Conservation (phyloP, 2,113 vertebrate genomes). For the Probosciger aterrimus region DNA sequence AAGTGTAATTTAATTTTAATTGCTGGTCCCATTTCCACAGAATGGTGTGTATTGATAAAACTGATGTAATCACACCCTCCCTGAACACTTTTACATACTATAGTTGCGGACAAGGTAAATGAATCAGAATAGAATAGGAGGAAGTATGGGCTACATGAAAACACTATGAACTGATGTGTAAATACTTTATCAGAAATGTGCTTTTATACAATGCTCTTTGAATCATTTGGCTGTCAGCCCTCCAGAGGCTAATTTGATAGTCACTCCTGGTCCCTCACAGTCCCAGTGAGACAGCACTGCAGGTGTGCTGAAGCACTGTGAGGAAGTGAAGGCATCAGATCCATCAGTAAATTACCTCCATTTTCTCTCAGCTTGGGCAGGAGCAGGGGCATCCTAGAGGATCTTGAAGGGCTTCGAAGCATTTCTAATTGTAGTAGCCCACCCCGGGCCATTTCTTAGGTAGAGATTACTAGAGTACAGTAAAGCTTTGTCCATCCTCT, state of each 20-base stretch:
- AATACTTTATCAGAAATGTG: conserved; percentile 17
- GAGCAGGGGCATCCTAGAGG: not conserved
- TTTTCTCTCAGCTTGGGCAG: not conserved
- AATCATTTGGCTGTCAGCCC: not conserved
- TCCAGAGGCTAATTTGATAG: not conserved
- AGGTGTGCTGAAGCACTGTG: not conserved
- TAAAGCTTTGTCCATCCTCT: not conserved
- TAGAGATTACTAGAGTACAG: not conserved
- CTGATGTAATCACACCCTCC: not conserved
- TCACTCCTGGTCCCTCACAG: accelerated
- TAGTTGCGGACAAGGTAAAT: not conserved
- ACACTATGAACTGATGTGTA: not conserved
- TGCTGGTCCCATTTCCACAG: not conserved
- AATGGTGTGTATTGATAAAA: not conserved
- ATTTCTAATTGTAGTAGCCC: not conserved
- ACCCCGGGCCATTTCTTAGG: not conserved
- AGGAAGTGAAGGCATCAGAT: not conserved
- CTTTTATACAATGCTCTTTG: not conserved
- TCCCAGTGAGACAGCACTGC: not conserved
- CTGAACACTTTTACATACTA: not conserved
- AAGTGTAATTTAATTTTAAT: conserved; percentile 20
- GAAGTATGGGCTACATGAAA: conserved; percentile 15
- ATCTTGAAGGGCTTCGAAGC: not conserved
- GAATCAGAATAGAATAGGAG: conserved; percentile 30
- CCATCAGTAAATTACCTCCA: not conserved